Evolutionary conservation across 2,797 vertebrate genomes (phyloP), one percentile per base, ranked within the genome.

Genomic region (Urosaurus nigricauda): DNA sequence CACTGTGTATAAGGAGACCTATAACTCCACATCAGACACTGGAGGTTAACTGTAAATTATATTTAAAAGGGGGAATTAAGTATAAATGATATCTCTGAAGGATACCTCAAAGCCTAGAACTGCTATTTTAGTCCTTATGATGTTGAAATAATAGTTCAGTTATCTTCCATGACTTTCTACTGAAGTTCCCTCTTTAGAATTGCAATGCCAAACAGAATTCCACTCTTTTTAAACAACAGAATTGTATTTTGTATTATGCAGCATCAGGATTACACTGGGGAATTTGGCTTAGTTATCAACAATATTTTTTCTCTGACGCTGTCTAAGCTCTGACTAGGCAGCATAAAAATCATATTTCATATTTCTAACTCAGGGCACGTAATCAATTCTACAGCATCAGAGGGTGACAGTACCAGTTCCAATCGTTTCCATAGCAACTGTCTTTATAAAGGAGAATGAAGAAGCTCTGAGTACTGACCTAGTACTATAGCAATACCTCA

Each of bases 351-450:
- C 51, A 35, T 85, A 56, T 32, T 88, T 87, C 87, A 47, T 94
- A 89, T 94, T 88, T 84, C 85, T 90, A 88, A 90, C 13, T 40
- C 0, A 65, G 92, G 86, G 79, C 87, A 94, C 68, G 90, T 89
- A 88, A 90, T 82, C 85, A 82, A 37, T 84, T 53, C 70, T 11
- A 78, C 73, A 85, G 92, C 83, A 88, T 87, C 93, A 90, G 80
- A 40, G 7, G 79, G 83, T 37, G 89, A 90, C 88, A 92, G 91
- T 63, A 93, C 60, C 83, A 83, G 87, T 9, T 92, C 84, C 87
- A 70, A 88, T 56, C 2, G 78, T 91, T 93, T 81, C 94, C 91
- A 92, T 79, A 26, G 92, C 87, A 94, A 95, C 92, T 78, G 92
- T 84, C 90, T 92, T 91, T 84, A 70, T 91, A 65, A 19, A 71